Conservation (phyloP, 2,888 invertebrate species). For the Diarsia mendica region DNA sequence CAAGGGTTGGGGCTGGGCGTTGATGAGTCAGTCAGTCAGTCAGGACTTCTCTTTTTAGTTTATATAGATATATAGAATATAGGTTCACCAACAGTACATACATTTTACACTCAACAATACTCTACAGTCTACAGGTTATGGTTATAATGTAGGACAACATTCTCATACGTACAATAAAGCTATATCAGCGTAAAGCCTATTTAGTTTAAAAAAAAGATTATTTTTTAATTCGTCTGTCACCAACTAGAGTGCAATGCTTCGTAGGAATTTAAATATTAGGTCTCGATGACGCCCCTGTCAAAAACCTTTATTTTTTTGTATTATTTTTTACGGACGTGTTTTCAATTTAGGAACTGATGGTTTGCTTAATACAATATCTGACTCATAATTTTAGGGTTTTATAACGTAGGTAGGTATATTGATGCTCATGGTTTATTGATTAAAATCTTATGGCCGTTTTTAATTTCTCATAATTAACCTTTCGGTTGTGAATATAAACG, state of each 20-base stretch:
- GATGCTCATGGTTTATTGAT: constrained; percentile 1
- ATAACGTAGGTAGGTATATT: constrained; percentile 1
- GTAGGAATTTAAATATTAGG: neutral
- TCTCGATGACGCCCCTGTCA: neutral
- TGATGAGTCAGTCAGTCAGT: too few relatives aligned
- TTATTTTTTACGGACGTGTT: neutral
- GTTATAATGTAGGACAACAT: too few relatives aligned
- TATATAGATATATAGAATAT: too few relatives aligned
- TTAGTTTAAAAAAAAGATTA: neutral
- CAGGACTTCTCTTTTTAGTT: too few relatives aligned
- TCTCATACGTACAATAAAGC: too few relatives aligned
- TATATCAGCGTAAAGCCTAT: too few relatives aligned
- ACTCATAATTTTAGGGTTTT: constrained; percentile 13
- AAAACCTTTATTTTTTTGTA: neutral
- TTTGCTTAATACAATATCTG: neutral
- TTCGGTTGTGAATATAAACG: neutral
- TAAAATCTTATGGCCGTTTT: constrained; percentile 25
- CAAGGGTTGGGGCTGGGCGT: too few relatives aligned
- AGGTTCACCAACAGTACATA: too few relatives aligned
- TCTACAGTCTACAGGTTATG: too few relatives aligned
- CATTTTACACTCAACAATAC: too few relatives aligned
- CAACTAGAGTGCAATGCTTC: neutral
- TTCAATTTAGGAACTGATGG: neutral
- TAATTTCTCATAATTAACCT: constrained; percentile 20
- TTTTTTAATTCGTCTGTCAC: neutral